These are phyloP conservation scores for Chaitophorus viminalis DNA, from an alignment of 2,888 invertebrate species.

Conservation along the genomic window DNA sequence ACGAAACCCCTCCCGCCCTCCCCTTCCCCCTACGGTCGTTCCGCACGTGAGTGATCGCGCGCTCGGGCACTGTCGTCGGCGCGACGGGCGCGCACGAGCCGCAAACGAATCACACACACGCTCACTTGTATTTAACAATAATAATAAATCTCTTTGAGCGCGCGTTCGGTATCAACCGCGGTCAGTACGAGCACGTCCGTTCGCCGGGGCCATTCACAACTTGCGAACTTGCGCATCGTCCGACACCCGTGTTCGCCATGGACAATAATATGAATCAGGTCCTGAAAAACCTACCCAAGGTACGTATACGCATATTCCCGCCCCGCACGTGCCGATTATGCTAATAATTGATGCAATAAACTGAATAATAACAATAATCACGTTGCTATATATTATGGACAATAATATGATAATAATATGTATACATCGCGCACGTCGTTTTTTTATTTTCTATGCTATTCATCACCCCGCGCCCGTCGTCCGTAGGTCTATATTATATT, in stretches of 20 bases:
- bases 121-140: neutral
- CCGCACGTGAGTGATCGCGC: neutral
- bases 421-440: too few relatives aligned
- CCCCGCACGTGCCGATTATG: too few relatives aligned
- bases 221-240: neutral
- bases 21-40: neutral
- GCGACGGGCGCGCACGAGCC: neutral
- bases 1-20: neutral
- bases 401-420: too few relatives aligned
- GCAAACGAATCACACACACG: neutral
- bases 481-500: too few relatives aligned
- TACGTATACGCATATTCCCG: slow-evolving; percentile 6
- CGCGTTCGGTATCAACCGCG: too few relatives aligned
- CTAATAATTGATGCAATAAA: too few relatives aligned
- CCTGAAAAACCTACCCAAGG: slow-evolving; percentile 38
- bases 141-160: too few relatives aligned
- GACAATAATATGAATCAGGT: slow-evolving; percentile 36
- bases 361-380: too few relatives aligned
- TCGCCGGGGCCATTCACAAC: neutral
- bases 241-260: neutral
- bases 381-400: too few relatives aligned
- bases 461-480: too few relatives aligned
- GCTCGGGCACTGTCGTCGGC: neutral
- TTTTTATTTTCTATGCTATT: too few relatives aligned
- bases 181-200: neutral